phyloP scores from a whole-genome alignment of 2,888 invertebrate genomes.

The Acleris emargana region DNA sequence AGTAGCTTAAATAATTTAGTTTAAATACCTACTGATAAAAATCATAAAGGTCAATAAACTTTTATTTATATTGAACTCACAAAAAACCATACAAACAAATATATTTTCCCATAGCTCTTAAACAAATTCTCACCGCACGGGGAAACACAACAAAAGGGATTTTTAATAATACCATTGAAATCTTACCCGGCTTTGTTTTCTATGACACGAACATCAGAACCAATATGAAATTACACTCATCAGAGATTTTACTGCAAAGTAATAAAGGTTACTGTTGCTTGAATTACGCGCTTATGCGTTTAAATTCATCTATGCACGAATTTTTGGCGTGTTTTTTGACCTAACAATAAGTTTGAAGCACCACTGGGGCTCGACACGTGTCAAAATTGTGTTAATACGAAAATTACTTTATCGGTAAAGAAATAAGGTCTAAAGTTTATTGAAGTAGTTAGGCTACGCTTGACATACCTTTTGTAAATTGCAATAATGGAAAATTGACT shows the following conservation, averaged over 20 bases:
- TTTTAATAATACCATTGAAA: slow-evolving; percentile 61
- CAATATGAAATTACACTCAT: no score
- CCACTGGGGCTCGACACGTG: slow-evolving; percentile 67
- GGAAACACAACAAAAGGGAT: slow-evolving; percentile 53
- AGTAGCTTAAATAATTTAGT: no score
- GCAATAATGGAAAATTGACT: neutral
- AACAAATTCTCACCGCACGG: slow-evolving; percentile 43
- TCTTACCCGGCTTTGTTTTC: slow-evolving; percentile 44
- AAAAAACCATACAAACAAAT: neutral
- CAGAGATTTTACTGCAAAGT: no score
- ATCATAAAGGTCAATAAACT: no score
- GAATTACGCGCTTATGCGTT: no score
- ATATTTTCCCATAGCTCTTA: slow-evolving; percentile 34
- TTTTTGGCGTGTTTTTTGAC: slow-evolving; percentile 75
- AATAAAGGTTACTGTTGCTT: no score
- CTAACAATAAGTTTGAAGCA: slow-evolving; percentile 63
- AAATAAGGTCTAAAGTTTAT: neutral
- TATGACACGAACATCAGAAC: slow-evolving; percentile 55
- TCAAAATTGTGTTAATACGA: slow-evolving; percentile 37
- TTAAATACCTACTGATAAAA: no score
- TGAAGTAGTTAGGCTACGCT: neutral
- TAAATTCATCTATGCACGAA: slow-evolving; percentile 46
- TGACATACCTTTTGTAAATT: slow-evolving; percentile 5
- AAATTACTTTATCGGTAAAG: neutral
- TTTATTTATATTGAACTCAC: no score